Evolutionary conservation across 2,888 invertebrate species (phyloP).

Genomic region (Ceratothoa steindachneri): DNA sequence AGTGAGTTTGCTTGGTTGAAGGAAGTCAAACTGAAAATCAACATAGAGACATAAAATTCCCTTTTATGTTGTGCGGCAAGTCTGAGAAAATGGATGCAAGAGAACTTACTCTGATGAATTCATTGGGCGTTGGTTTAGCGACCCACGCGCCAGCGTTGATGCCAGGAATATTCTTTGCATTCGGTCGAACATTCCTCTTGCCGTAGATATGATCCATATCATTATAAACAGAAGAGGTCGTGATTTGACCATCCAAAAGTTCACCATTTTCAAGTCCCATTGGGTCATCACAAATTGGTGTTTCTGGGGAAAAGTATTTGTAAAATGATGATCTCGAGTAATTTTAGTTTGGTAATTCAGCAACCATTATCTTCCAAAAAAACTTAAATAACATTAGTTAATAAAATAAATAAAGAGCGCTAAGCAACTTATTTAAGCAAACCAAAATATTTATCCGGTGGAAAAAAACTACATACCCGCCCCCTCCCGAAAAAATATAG

Average conservation of each 20-base stretch:
- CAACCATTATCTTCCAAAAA: too few species aligned
- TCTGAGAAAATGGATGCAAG: too few species aligned
- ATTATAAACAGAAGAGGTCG: conserved; percentile 61
- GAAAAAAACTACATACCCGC: too few species aligned
- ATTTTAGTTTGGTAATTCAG: too few species aligned
- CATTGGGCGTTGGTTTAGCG: conserved; percentile 57
- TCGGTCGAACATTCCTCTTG: conserved; percentile 56
- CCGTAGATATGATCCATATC: conserved; percentile 48
- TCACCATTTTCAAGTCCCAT: conserved; percentile 66
- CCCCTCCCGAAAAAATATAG: too few species aligned
- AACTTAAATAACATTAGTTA: too few species aligned
- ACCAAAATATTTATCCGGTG: too few species aligned
- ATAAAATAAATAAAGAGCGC: too few species aligned
- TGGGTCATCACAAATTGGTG: conserved; percentile 59
- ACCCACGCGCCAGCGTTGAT: conserved; percentile 60
- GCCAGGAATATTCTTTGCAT: conserved; percentile 4
- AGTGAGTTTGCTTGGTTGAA: conserved; percentile 69
- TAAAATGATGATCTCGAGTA: neutral
- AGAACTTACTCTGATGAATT: conserved; percentile 42
- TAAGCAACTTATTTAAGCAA: too few species aligned
- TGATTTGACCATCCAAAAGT: conserved; percentile 64
- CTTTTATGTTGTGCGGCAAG: too few species aligned
- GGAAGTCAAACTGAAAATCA: conserved; percentile 71
- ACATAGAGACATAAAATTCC: too few species aligned
- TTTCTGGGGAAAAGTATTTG: conserved; percentile 15